Evolutionary conservation across 2,797 vertebrate species (phyloP).

Genomic region (Tarsius wallacei): DNA sequence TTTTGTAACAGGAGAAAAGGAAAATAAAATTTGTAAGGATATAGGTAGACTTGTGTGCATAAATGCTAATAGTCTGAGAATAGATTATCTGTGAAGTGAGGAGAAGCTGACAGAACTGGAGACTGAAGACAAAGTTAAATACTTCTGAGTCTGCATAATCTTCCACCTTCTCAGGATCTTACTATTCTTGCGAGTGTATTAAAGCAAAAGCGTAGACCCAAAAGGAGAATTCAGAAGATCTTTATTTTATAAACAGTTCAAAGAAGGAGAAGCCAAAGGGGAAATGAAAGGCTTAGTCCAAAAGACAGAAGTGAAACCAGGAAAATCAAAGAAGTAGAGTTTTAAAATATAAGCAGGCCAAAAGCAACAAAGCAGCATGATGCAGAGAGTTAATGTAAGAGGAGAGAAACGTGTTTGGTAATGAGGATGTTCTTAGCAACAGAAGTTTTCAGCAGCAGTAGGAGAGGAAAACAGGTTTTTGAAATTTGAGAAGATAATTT

Average conservation of each 20-base stretch:
- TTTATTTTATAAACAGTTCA: neutral
- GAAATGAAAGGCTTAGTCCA: neutral
- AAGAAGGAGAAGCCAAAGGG: neutral
- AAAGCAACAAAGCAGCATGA: neutral
- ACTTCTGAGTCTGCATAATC: neutral
- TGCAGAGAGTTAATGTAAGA: neutral
- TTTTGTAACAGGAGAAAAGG: neutral
- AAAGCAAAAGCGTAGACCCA: neutral
- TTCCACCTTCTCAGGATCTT: neutral
- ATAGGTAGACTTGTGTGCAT: neutral
- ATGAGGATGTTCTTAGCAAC: neutral
- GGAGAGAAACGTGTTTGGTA: neutral
- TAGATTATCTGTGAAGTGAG: neutral
- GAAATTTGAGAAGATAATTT: neutral
- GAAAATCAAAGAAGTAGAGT: neutral
- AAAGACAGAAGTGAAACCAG: neutral
- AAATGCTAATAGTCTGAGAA: neutral
- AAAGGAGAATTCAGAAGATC: neutral
- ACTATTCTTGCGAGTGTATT: neutral
- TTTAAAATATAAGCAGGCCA: neutral
- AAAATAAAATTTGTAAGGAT: slow-evolving; percentile 5
- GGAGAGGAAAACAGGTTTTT: neutral
- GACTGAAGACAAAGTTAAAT: neutral
- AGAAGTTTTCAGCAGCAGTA: neutral
- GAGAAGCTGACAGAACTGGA: neutral